phyloP scores from a whole-genome alignment of 2,797 vertebrate species.

The Oreochromis grahami region DNA sequence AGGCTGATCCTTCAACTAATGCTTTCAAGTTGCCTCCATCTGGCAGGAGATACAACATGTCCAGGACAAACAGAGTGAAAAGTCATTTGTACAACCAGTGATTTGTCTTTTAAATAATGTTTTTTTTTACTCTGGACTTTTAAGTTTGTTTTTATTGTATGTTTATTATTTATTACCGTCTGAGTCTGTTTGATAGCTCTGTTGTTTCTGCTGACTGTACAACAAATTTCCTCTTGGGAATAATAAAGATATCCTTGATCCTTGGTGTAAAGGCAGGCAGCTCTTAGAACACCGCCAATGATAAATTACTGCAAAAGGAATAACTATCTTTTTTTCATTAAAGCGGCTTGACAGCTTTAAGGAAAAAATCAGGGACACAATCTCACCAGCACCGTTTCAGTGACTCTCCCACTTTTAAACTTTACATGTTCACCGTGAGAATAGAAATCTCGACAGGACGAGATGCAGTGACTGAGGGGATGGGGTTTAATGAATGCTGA shows the following conservation, averaged over 20 bases:
- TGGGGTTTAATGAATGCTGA: neutral
- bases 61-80: neutral
- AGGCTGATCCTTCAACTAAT: neutral
- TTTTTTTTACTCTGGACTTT: neutral
- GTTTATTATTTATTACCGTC: neutral
- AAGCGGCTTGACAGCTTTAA: accelerated
- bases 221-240: neutral
- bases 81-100: neutral
- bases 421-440: neutral
- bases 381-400: neutral
- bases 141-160: neutral
- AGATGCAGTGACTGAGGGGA: neutral
- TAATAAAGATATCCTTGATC: neutral
- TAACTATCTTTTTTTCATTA: neutral
- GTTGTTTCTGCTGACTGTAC: neutral
- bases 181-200: neutral
- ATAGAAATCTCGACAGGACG: neutral
- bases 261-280: neutral
- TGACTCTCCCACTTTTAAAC: neutral
- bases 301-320: neutral
- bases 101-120: neutral
- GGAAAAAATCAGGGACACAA: neutral
- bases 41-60: neutral
- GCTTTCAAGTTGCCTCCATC: neutral
- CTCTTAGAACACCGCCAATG: neutral